Evolutionary conservation across 2,888 invertebrate genomes (phyloP), one percentile per base, ranked within the genome.

Genomic region (Parnassius glacialis): DNA sequence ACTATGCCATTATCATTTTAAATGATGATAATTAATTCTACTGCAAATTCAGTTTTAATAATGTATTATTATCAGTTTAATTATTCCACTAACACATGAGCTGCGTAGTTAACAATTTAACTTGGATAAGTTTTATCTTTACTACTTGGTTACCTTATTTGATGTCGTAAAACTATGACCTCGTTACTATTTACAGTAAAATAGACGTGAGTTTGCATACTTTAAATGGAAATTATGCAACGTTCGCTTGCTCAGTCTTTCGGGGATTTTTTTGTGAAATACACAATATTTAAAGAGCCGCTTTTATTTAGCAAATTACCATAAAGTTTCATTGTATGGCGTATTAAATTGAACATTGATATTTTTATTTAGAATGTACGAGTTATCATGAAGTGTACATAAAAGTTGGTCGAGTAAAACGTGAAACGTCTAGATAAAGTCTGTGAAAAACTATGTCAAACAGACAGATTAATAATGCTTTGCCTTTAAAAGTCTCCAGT

Each of bases 171-270:
- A 57, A 61, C 52, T 47, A 61, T 53, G 56, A 58, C 62, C 62
- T 62, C 57, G 62, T 57, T 62, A 53, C 42, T 45, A 41, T 53
- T 57, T 58, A 48, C 34, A 54, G 56, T 52, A n/a, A 62, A 62
- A 57, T 48, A 62, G 25, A 50, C 62, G 50, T 57, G 57, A 43
- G 58, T 51, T 58, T 53, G 50, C 62, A 58, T 62, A 58, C 34
- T 54, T 50, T 50, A 50, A 53, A 62, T 62, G 62, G 42, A 62
- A 62, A 58, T 62, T 62, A 44, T 58, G 54, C 54, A 52, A 34
- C 51, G 58, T 12, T 45, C 45, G 53, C 50, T 25, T 13, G 44
- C 48, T 12, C 57, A 34, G 34, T 34, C 34, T 7, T 7, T 34
- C 34, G 25, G 48, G 25, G 57, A 57, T 45, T 53, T 62, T 62